Evolutionary conservation across 2,797 vertebrate species (phyloP), one percentile per base, ranked within the genome.

Genomic region (Chelon auratus): DNA sequence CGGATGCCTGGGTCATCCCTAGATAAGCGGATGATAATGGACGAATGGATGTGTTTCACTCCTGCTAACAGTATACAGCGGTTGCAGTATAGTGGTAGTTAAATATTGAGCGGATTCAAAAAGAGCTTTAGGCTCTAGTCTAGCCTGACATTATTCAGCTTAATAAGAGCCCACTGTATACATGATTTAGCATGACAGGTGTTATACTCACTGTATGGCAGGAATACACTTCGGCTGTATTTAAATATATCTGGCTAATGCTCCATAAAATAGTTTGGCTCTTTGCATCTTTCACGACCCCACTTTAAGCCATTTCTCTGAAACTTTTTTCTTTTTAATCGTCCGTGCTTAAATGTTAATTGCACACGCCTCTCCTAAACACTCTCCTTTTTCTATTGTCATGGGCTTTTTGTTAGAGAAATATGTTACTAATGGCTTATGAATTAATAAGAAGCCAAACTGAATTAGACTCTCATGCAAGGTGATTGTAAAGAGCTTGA

Each of bases 351-450:
- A 92, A 93, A 94, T 89, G 91, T 88, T 93, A 93, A 94, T 92
- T 92, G 81, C 84, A 91, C 81, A 81, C 89, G 87, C 87, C 87
- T 91, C 85, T 87, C 77, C 80, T 77, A 84, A 91, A 91, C 90
- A 85, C 73, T 72, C 66, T 85, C 56, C 79, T 69, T 86, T 84
- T 68, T 65, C 68, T 85, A 92, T 93, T 93, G 89, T 94, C 91
- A 90, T 80, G 86, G 85, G 90, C 92, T 92, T 91, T 94, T 94
- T 94, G 94, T 94, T 85, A 76, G 80, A 84, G 86, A 94, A 94
- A 93, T 93, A 91, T 91, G 87, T 93, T 93, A 94, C 94, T 95
- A 95, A 95, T 94, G 94, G 94, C 88, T 94, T 92, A 95, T 95
- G 88, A 95, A 95, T 95, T 94, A 95, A 91, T 94, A 93, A 95